Base-by-base conservation (phyloP, 2,113 vertebrate species). In the Mustela lutreola region DNA sequence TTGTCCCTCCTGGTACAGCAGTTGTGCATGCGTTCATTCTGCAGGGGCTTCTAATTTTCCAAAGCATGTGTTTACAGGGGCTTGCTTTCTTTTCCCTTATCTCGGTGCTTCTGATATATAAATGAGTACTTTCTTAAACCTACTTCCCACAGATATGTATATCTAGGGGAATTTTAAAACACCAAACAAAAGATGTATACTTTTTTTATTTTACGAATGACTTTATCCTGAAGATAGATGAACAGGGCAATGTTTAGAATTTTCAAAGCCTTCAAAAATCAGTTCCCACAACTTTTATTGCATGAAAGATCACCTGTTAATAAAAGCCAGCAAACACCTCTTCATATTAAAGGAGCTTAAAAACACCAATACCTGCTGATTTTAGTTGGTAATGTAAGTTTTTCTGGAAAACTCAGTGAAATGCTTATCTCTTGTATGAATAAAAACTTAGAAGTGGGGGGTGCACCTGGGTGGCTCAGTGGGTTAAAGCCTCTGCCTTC, bases 181-280 rank as follows among this genome's bases (percentile, higher is more conserved):
- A 39, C 42, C 50, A 60, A 63, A 81, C 8, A 70, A 79, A 82
- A 98, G 50, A 84, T 63, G 33, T 70, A 39, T 7, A 50, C 16
- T 60, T 48, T 19, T 33, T 48, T 81, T 87, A 16, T 76, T 78
- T 89, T 91, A 33, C 10, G 71, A 9, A 31, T 70, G 19, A 65
- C 42, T 19, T 71, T 88, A 45, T 67, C 26, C 71, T 93, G 12
- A 95, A 91, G 48, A 31, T 24, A 53, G 33, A 16, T 33, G 3
- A 53, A 63, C 14, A 79, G 36, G 18, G 11, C 58, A 85, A 16
- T 50, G n/a, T 73, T 89, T n/a, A 75, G 63, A 65, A 56, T 60
- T 65, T 83, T 75, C 14, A 83, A 14, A 97, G 42, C 80, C 15
- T 94, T 96, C 60, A 42, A 45, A 85, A 71, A 36, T 19, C 71